Evolutionary conservation across 2,797 vertebrate species (phyloP).

Genomic region (Labroides dimidiatus): DNA sequence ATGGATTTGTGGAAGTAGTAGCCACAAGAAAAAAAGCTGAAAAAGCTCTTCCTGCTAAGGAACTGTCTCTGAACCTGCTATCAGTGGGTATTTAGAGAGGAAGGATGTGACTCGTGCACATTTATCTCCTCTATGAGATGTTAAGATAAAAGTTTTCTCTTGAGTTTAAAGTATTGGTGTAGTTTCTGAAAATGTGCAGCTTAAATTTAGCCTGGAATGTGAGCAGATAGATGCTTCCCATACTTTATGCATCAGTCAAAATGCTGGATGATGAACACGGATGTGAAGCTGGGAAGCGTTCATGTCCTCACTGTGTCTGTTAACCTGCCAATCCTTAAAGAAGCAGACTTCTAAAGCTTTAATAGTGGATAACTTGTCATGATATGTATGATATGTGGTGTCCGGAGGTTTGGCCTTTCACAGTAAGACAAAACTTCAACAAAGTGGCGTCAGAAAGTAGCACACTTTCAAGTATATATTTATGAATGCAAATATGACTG

Average conservation of each 20-base stretch:
- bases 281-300: not conserved
- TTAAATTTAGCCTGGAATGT: not conserved
- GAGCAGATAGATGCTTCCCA: not conserved
- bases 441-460: constrained; percentile 40
- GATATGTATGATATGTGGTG: not conserved
- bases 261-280: not conserved
- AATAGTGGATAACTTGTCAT: constrained; percentile 1
- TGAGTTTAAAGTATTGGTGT: too few relatives aligned
- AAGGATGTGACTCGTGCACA: too few relatives aligned
- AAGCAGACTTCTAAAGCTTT: not conserved
- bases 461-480: constrained; percentile 56
- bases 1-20: constrained; percentile 26
- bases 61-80: constrained; percentile 21
- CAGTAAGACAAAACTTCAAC: constrained; percentile 23
- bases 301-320: not conserved
- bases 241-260: not conserved
- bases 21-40: constrained; percentile 8
- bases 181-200: not conserved
- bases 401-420: not conserved
- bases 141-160: too few relatives aligned
- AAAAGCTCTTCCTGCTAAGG: constrained; percentile 34
- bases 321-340: not conserved
- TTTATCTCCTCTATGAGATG: too few relatives aligned
- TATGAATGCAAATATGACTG: constrained; percentile 59
- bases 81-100: too few relatives aligned